Base-by-base conservation (phyloP, 2,797 vertebrate genomes). In the Chelmon rostratus region DNA sequence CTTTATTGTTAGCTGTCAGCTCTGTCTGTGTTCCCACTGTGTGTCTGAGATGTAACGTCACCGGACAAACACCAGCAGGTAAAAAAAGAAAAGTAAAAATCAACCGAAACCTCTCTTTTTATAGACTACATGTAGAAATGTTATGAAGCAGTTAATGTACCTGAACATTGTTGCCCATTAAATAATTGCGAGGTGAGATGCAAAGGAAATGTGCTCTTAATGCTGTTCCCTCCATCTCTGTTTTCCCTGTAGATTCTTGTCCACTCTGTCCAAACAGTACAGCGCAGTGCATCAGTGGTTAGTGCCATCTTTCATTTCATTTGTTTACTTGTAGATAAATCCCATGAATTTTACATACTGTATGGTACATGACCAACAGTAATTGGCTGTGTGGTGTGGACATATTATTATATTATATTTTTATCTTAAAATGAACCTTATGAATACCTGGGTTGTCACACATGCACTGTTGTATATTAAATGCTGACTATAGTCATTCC, bases 241-340 rank as follows among this genome's bases (percentile, higher is more conserved):
- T 81, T 69, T 79, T 67, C 37, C 38, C 46, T 50, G 2, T 44
- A 91, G 88, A 3, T 5, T 3, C 3, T 38, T 90, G 78, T 75
- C 0, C 0, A 0, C 0, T 0, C 12, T 66, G 59, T 54, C 0
- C 1, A 23, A 35, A 25, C 3, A 0, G 0, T 19, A 0, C 0
- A 10, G 0, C 2, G 3, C 0, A 0, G 0, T 87, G 81, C 71
- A 1, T 19, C 2, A 0, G 12, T 10, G 65, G 91, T 92, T 28
- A 58, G 87, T 83, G 11, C 0, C 3, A 12, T 47, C 11, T 61
- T 78, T 73, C 18, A 65, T 84, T 54, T 67, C 19, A 62, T 73
- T 70, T 67, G 21, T 79, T 75, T 70, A 44, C 40, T 65, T 72
- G 4, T 42, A 37, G 19, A 74, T 68, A n/a, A 52, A 62, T 53